Evolutionary conservation across 1,140 invertebrate species (phyloP), one percentile per base, ranked within the genome.

Genomic region (Riptortus pedestris): DNA sequence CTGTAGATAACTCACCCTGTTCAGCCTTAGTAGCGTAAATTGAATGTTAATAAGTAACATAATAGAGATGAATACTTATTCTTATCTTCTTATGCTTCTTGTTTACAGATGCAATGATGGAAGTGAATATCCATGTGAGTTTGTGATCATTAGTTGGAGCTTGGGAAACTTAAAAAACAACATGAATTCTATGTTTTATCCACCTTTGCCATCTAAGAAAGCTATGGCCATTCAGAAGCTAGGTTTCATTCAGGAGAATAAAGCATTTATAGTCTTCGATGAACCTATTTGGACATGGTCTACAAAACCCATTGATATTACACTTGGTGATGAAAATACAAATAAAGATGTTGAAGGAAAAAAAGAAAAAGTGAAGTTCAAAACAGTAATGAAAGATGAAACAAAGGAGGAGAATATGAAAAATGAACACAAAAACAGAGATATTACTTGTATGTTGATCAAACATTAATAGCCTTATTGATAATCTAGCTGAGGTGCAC

Each of bases 221-320:
- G 20, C 4, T 2, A 14, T 24, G 4, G 51, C 24, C 9, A 55
- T 55, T 16, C 20, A 26, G 51, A 24, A 22, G 1, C 14, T 26
- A 0, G 20, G 20, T 14, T 55, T 55, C 51, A 14, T 24, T 12
- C 51, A 55, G 4, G 18, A 55, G 51, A 55, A 55, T 24, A 27
- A 24, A 24, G 51, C 51, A 18, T 55, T 24, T 14, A 18, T 55
- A 3, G 22, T 55, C 1, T 55, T 55, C 24, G 51, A 55, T 7
- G 51, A 55, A 4, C 51, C 51, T 2, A 55, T 55, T 3, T 55
- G 51, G 51, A 24, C 22, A 0, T 55, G 51, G 51, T 55, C 51
- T 3, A 20, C 22, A 14, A 2, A 14, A 2, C 51, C 51, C 14
- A 24, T 55, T 4, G 51, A 55, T 1, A 24, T 38, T 38, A 38